Evolutionary conservation across 2,113 vertebrate species (phyloP).

Genomic region (Dasyurus viverrinus): DNA sequence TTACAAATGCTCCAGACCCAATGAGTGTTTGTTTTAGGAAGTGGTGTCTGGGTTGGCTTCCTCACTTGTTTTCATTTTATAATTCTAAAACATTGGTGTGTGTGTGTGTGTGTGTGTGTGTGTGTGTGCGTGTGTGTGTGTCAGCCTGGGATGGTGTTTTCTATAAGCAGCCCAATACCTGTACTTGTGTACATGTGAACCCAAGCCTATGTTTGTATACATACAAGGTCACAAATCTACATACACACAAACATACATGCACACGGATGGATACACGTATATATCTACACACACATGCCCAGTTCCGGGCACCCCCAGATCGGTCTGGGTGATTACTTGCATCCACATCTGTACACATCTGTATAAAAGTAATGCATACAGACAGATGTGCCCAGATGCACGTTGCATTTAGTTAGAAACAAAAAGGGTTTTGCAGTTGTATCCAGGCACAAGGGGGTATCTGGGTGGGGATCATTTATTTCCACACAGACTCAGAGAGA

Average conservation of each 20-base stretch:
- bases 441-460: background rate
- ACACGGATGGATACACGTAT: no score
- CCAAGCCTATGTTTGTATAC: constrained; percentile 31
- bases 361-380: background rate
- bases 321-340: background rate
- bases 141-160: constrained; percentile 19
- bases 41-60: background rate
- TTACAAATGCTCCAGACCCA: background rate
- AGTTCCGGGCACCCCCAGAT: background rate
- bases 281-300: no score
- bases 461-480: background rate
- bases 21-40: background rate
- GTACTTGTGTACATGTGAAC: background rate
- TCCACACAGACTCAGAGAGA: background rate
- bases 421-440: background rate
- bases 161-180: constrained; percentile 3
- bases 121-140: constrained; percentile 36
- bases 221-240: background rate
- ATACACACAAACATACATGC: background rate
- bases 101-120: background rate
- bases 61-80: constrained; percentile 21
- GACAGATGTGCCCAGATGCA: background rate
- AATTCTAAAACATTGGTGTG: constrained; percentile 16
- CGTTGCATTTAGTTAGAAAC: background rate
- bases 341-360: background rate